A percentile compares a stretch with the other conserved stretches of the same genome.
These are phyloP conservation scores for Chelmon rostratus DNA, from an alignment of 2,797 vertebrate genomes.

Conservation along the genomic window DNA sequence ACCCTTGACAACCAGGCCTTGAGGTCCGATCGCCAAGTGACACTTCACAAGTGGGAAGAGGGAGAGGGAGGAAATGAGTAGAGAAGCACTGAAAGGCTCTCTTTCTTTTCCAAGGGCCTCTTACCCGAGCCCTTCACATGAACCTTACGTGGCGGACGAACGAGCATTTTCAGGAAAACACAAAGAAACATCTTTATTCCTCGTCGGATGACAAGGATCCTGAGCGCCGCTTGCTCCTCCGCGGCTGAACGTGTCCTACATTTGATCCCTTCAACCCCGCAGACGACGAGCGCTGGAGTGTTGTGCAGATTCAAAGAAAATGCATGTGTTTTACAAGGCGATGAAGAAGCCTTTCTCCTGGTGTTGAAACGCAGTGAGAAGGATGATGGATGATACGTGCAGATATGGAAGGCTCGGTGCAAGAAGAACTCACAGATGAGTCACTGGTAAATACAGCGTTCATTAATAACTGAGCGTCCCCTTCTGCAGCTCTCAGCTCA, in stretches of 20 bases:
- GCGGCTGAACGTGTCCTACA: slow-evolving; percentile 1
- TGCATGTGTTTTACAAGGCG: not conserved
- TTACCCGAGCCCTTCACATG: slow-evolving; percentile 55
- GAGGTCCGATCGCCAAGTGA: slow-evolving; percentile 78
- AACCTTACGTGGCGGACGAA: slow-evolving; percentile 40
- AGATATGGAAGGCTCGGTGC: not conserved
- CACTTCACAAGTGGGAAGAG: slow-evolving; percentile 75
- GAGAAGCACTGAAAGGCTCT: slow-evolving; percentile 64
- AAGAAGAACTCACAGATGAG: slow-evolving; percentile 27
- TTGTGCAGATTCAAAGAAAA: slow-evolving; percentile 15
- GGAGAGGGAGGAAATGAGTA: slow-evolving; percentile 67
- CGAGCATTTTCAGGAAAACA: slow-evolving; percentile 55
- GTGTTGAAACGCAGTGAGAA: not conserved
- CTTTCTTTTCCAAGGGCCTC: slow-evolving; percentile 77
- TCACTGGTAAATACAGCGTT: slow-evolving; percentile 29
- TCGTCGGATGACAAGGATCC: slow-evolving; percentile 56
- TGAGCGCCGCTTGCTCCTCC: slow-evolving; percentile 35
- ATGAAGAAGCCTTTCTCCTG: not conserved
- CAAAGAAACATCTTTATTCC: slow-evolving; percentile 73
- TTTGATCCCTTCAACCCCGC: not conserved
- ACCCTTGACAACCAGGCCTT: slow-evolving; percentile 62
- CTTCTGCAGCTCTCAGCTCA: slow-evolving; percentile 7
- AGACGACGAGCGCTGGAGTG: slow-evolving; percentile 12
- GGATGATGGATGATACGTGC: slow-evolving; percentile 1
- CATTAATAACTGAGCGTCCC: not conserved